Evolutionary conservation across 2,888 invertebrate genomes (phyloP).

Genomic region (Tetheella fluctuosa): DNA sequence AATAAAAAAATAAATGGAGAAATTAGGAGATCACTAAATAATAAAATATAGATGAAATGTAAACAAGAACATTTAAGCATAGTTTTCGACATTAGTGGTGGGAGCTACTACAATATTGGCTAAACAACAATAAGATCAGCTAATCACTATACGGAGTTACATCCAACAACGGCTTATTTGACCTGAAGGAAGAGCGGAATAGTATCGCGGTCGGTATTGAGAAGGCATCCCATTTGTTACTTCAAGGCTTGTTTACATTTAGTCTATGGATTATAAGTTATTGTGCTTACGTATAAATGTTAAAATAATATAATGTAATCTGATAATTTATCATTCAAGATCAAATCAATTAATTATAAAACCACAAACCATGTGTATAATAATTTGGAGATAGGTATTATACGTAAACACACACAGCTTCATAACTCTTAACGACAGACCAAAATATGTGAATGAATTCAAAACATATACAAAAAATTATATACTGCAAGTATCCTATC

Average conservation of each 20-base stretch:
- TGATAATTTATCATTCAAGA: conserved; percentile 29
- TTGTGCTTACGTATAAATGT: conserved; percentile 58
- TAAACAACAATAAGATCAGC: conserved; percentile 23
- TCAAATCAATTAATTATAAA: conserved; percentile 22
- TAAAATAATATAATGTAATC: conserved; percentile 34
- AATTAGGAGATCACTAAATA: conserved; percentile 77
- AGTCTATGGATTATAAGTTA: conserved; percentile 50
- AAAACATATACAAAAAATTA: conserved; percentile 33
- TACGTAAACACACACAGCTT: conserved; percentile 50
- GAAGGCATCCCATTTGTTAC: conserved; percentile 28
- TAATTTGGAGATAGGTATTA: conserved; percentile 29
- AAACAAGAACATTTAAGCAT: conserved; percentile 68
- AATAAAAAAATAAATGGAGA: conserved; percentile 64
- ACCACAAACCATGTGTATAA: conserved; percentile 10
- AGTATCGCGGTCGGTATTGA: neutral
- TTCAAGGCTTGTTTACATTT: conserved; percentile 72
- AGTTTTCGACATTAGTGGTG: conserved; percentile 56
- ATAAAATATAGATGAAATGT: conserved; percentile 69
- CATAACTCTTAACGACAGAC: conserved; percentile 57
- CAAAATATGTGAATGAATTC: conserved; percentile 48
- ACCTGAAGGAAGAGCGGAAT: neutral
- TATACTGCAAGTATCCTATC: conserved; percentile 42
- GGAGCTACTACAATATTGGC: conserved; percentile 32
- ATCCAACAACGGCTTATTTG: neutral
- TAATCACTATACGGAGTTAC: conserved; percentile 15